Percentiles rank a stretch among this genome's conserved stretches.
phyloP scores from a whole-genome alignment of 2,113 vertebrate species.

The Lates calcarifer region DNA sequence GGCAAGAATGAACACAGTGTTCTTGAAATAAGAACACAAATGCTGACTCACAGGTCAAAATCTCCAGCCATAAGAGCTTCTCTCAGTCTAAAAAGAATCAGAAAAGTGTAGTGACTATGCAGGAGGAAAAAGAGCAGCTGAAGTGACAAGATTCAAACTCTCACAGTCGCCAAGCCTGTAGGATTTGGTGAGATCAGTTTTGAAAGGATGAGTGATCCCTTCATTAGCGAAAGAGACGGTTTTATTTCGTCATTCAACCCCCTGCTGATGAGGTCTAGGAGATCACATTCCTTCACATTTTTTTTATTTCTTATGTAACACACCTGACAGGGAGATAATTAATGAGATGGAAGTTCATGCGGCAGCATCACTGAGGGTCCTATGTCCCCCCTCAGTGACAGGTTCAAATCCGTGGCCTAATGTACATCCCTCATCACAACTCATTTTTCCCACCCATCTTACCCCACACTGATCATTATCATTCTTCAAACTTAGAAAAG shows the following conservation, averaged over 20 bases:
- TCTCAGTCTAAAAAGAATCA: not conserved
- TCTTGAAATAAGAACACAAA: not conserved
- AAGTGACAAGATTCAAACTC: conserved; percentile 7
- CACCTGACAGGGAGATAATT: conserved; percentile 68
- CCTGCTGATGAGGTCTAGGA: conserved; percentile 32
- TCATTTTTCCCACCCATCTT: not conserved
- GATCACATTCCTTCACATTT: conserved; percentile 53
- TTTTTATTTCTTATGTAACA: conserved; percentile 50
- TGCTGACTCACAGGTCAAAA: not conserved
- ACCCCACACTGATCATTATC: not conserved
- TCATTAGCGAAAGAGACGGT: conserved; percentile 22
- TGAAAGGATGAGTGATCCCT: conserved; percentile 29
- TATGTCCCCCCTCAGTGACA: conserved; percentile 6
- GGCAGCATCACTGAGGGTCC: conserved; percentile 17
- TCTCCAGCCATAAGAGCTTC: not conserved
- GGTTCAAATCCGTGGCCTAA: conserved; percentile 25
- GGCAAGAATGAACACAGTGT: not conserved
- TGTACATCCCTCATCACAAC: not conserved
- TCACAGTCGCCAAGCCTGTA: not conserved
- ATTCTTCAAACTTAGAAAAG: conserved; percentile 1
- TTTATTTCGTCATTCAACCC: conserved; percentile 52
- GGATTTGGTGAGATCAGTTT: conserved; percentile 12
- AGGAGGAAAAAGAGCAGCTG: conserved; percentile 12
- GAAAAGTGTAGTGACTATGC: not conserved
- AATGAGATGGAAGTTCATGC: conserved; percentile 51